Evolutionary conservation across 1,140 invertebrate species (phyloP).

Genomic region (Habropoda laboriosa): DNA sequence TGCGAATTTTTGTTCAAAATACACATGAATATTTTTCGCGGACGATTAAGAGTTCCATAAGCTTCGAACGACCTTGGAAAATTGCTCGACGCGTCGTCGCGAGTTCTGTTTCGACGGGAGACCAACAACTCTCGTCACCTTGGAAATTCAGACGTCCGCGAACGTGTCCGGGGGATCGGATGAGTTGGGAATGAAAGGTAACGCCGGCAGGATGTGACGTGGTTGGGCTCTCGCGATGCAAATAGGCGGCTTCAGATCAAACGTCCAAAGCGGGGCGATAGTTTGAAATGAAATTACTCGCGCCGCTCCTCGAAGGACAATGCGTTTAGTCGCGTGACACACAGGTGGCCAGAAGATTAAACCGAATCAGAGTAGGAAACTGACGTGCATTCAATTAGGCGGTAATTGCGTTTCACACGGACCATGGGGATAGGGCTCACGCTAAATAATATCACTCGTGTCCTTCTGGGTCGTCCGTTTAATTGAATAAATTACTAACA

Average conservation of each 20-base stretch:
- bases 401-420: conserved; percentile 42
- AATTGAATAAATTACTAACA: conserved; percentile 32
- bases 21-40: too few relatives aligned
- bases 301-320: conserved; percentile 43
- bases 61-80: too few relatives aligned
- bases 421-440: conserved; percentile 15
- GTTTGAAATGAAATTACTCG: conserved; percentile 50
- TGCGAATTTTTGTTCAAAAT: too few relatives aligned
- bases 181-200: too few relatives aligned
- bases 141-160: not conserved
- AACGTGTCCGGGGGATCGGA: too few relatives aligned
- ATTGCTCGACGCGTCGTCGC: too few relatives aligned
- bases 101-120: too few relatives aligned
- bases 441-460: conserved; percentile 30
- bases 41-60: too few relatives aligned
- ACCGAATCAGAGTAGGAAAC: conserved; percentile 42
- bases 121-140: too few relatives aligned
- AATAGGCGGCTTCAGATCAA: conserved; percentile 30
- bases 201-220: too few relatives aligned
- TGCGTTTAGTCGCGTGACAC: conserved; percentile 35
- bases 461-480: not conserved
- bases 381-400: conserved; percentile 52
- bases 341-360: conserved; percentile 49
- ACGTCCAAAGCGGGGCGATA: not conserved
- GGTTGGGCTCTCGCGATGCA: conserved; percentile 10